Evolutionary conservation across 2,888 invertebrate genomes (phyloP).

Genomic region (Rotaria macrura): DNA sequence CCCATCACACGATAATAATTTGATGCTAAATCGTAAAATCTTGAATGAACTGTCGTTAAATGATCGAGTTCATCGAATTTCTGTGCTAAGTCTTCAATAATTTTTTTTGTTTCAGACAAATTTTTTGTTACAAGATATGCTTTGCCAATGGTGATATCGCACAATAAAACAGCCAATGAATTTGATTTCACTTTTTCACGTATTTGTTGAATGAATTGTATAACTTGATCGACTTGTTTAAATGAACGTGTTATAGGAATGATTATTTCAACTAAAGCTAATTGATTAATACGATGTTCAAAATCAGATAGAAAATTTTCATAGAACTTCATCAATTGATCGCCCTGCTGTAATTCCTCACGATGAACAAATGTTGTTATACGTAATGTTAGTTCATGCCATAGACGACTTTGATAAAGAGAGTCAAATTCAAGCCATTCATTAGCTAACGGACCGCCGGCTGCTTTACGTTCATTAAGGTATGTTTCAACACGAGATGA

Average conservation of each 20-base stretch:
- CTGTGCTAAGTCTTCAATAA: conserved; percentile 23
- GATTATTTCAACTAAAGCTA: conserved; percentile 30
- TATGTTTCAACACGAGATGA: conserved; percentile 16
- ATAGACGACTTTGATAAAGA: conserved; percentile 18
- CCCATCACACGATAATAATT: conserved; percentile 68
- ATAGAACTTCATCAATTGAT: conserved; percentile 22
- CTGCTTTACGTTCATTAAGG: conserved; percentile 31
- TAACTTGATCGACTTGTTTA: conserved; percentile 10
- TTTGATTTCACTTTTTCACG: conserved; percentile 32
- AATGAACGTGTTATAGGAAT: conserved; percentile 31
- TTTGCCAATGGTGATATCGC: conserved; percentile 23
- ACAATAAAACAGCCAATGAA: conserved; percentile 12
- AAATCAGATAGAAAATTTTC: conserved; percentile 31
- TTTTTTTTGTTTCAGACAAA: conserved; percentile 23
- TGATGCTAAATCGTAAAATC: conserved; percentile 82
- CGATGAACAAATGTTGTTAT: conserved; percentile 22
- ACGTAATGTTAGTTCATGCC: conserved; percentile 39
- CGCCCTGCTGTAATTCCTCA: conserved; percentile 22
- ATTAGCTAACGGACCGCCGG: conserved; percentile 17
- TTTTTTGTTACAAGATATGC: conserved; percentile 27
- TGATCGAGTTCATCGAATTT: conserved; percentile 27
- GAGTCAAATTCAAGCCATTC: conserved; percentile 32
- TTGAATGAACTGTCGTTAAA: conserved; percentile 63
- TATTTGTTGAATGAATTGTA: conserved; percentile 23
- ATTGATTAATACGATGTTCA: conserved; percentile 33